These are phyloP conservation scores for Eilema sororculum DNA, from an alignment of 2,888 invertebrate genomes.

Conservation along the genomic window DNA sequence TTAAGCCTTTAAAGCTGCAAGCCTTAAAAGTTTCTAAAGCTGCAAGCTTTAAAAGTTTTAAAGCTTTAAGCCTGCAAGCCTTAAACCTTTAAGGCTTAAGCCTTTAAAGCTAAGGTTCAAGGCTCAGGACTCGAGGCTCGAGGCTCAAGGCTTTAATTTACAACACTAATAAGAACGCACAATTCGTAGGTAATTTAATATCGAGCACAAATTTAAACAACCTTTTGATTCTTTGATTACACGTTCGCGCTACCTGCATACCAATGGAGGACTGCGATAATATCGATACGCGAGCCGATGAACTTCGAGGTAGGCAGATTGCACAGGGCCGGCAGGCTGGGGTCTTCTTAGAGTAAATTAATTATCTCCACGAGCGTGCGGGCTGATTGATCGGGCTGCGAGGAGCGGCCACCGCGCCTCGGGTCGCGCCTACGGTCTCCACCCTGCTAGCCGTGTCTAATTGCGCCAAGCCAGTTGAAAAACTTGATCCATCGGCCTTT, in stretches of 20 bases:
- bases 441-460: slow-evolving; percentile 65
- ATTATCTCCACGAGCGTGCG: slow-evolving; percentile 67
- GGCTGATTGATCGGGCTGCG: slow-evolving; percentile 68
- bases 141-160: no score
- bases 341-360: slow-evolving; percentile 66
- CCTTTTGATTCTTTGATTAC: slow-evolving; percentile 32
- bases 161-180: slow-evolving; percentile 4
- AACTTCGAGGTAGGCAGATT: slow-evolving; percentile 17
- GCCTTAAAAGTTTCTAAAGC: no score
- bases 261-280: slow-evolving; percentile 54
- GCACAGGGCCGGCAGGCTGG: slow-evolving; percentile 21
- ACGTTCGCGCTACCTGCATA: slow-evolving; percentile 39
- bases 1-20: no score
- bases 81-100: no score
- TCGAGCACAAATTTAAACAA: slow-evolving; percentile 25
- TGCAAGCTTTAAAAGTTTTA: no score
- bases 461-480: slow-evolving; percentile 68
- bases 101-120: no score
- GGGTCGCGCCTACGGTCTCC: slow-evolving; percentile 63
- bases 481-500: slow-evolving; percentile 67
- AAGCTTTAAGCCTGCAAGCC: no score
- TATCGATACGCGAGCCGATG: slow-evolving; percentile 37
- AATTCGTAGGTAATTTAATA: slow-evolving; percentile 31
- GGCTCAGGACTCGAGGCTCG: no score
- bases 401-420: slow-evolving; percentile 56